Evolutionary conservation across 2,113 vertebrate species (phyloP).

Genomic region (Ictidomys tridecemlineatus): DNA sequence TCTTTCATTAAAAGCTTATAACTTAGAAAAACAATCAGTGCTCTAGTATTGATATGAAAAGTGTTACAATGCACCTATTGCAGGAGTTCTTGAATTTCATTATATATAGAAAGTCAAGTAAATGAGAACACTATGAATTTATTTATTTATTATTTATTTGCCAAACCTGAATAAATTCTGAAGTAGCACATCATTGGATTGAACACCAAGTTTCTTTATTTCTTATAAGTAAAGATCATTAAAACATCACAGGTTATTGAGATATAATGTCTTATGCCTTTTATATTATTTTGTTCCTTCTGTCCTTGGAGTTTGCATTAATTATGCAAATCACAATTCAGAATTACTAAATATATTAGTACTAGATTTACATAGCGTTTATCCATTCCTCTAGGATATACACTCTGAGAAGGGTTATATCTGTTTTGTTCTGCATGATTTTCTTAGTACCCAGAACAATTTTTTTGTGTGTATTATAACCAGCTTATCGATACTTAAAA

Average conservation of each 20-base stretch:
- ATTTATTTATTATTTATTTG: too few relatives aligned
- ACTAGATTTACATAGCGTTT: neutral
- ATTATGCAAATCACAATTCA: fast-evolving
- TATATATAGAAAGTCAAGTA: neutral
- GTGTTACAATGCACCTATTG: too few relatives aligned
- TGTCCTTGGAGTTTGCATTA: neutral
- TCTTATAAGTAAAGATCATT: neutral
- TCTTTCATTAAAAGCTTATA: neutral
- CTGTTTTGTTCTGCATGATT: neutral
- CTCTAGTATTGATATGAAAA: neutral
- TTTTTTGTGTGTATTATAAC: too few relatives aligned
- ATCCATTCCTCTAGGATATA: neutral
- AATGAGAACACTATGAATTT: neutral
- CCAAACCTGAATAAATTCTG: neutral
- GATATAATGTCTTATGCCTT: neutral
- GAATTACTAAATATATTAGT: neutral
- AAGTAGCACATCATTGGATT: neutral
- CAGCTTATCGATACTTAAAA: neutral
- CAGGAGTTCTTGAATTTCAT: neutral
- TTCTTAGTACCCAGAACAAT: neutral
- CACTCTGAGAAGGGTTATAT: too few relatives aligned
- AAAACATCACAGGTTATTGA: neutral
- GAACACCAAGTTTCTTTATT: neutral
- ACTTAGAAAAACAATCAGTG: neutral
- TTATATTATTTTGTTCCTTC: neutral